Percentiles rank a stretch among this genome's conserved stretches.
Evolutionary conservation across 2,888 invertebrate species (phyloP).

Genomic region (Unio pictorum): DNA sequence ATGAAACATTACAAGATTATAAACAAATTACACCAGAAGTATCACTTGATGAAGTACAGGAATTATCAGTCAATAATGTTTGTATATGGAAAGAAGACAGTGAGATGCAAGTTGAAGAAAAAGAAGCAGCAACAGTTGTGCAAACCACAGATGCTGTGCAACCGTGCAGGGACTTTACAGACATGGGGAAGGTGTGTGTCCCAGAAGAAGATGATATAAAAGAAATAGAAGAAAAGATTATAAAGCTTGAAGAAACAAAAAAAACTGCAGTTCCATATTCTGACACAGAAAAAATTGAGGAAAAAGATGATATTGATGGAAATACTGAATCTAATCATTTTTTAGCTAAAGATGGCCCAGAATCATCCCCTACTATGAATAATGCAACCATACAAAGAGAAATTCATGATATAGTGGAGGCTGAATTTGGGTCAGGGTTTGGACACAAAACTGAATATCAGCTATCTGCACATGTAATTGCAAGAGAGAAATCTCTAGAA

Average conservation of each 20-base stretch:
- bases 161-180: slow-evolving; percentile 15
- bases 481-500: slow-evolving; percentile 5
- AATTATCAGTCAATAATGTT: slow-evolving; percentile 24
- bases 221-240: slow-evolving; percentile 22
- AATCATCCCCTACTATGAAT: not conserved
- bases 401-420: slow-evolving; percentile 6
- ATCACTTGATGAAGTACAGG: slow-evolving; percentile 30
- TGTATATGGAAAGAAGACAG: slow-evolving; percentile 75
- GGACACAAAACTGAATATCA: slow-evolving; percentile 10
- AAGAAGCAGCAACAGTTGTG: not conserved
- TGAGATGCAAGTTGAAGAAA: slow-evolving; percentile 5
- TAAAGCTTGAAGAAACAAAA: slow-evolving; percentile 10
- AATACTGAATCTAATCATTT: slow-evolving; percentile 39
- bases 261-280: slow-evolving; percentile 9
- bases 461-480: not conserved
- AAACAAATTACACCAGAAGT: slow-evolving; percentile 27
- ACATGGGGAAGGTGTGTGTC: slow-evolving; percentile 34
- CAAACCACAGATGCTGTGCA: not conserved
- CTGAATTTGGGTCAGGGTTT: slow-evolving; percentile 16
- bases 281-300: not conserved
- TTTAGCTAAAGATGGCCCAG: slow-evolving; percentile 18
- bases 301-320: slow-evolving; percentile 11
- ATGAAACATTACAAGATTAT: not conserved
- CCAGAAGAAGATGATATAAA: slow-evolving; percentile 69
- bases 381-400: slow-evolving; percentile 1